phyloP scores from a whole-genome alignment of 1,140 invertebrate genomes.

The Drosophila sturtevanti region DNA sequence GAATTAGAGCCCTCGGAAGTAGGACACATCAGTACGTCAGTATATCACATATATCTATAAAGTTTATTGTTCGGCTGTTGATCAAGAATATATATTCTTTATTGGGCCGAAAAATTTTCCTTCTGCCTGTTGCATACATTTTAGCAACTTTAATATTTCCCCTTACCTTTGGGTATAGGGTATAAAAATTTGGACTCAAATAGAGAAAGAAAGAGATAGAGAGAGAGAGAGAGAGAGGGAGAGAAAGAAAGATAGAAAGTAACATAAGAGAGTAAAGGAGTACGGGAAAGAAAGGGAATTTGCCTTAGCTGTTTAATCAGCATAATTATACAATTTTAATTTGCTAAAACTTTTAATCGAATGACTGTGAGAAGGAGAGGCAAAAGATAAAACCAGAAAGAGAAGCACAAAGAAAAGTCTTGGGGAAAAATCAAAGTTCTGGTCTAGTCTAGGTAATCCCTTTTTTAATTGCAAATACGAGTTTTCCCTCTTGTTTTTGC shows the following conservation, averaged over 20 bases:
- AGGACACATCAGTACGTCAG: too few species aligned
- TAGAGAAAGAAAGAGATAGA: neutral
- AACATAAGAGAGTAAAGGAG: neutral
- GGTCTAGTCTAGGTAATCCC: slow-evolving; percentile 61
- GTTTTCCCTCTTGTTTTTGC: slow-evolving; percentile 5
- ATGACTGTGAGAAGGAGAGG: slow-evolving; percentile 38
- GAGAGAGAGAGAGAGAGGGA: neutral
- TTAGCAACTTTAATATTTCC: too few species aligned
- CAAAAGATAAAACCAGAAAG: neutral
- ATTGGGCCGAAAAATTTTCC: too few species aligned
- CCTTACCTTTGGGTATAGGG: too few species aligned
- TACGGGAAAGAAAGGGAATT: slow-evolving; percentile 29
- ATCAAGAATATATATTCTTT: too few species aligned
- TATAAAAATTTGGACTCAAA: neutral
- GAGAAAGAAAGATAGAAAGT: neutral
- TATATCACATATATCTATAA: too few species aligned
- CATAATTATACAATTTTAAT: slow-evolving; percentile 76
- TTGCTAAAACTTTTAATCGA: slow-evolving; percentile 74
- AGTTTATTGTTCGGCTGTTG: too few species aligned
- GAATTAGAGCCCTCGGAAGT: too few species aligned
- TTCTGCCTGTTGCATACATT: too few species aligned
- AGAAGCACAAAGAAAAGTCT: slow-evolving; percentile 10
- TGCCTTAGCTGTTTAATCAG: slow-evolving; percentile 61
- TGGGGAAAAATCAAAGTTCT: slow-evolving; percentile 63
- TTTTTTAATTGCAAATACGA: slow-evolving; percentile 73